phyloP scores from a whole-genome alignment of 2,888 invertebrate genomes.

The Idaea dimidiata region DNA sequence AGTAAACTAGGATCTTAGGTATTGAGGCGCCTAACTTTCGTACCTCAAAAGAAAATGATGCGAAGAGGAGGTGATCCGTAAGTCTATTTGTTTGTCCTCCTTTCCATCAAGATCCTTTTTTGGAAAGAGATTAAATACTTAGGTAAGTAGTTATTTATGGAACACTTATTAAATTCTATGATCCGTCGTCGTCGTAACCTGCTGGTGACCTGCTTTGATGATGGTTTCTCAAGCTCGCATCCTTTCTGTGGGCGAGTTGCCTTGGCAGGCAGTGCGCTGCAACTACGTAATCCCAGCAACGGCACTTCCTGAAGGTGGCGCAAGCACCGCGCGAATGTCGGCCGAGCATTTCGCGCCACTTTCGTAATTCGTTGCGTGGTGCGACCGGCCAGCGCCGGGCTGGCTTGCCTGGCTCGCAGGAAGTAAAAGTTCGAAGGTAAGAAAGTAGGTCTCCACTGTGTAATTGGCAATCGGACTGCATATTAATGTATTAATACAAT shows the following conservation, averaged over 20 bases:
- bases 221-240: slow-evolving; percentile 53
- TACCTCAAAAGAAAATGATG: too few relatives aligned
- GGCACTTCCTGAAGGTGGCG: slow-evolving; percentile 80
- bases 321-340: slow-evolving; percentile 77
- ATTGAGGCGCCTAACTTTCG: too few relatives aligned
- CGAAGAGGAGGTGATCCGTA: too few relatives aligned
- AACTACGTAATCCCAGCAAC: slow-evolving; percentile 76
- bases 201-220: not conserved
- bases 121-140: not conserved
- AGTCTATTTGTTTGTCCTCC: not conserved
- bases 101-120: not conserved
- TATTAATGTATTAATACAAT: slow-evolving; percentile 64
- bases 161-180: too few relatives aligned
- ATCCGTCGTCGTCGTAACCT: not conserved
- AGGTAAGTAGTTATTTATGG: not conserved
- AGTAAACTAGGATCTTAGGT: too few relatives aligned
- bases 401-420: slow-evolving; percentile 76
- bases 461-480: slow-evolving; percentile 78
- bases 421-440: slow-evolving; percentile 82
- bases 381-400: slow-evolving; percentile 54
- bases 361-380: slow-evolving; percentile 79
- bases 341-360: slow-evolving; percentile 80
- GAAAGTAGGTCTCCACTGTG: slow-evolving; percentile 80
- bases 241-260: slow-evolving; percentile 46
- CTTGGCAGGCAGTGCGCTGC: slow-evolving; percentile 40